Evolutionary conservation across 2,888 invertebrate genomes (phyloP).

Genomic region (Calameuta filiformis): DNA sequence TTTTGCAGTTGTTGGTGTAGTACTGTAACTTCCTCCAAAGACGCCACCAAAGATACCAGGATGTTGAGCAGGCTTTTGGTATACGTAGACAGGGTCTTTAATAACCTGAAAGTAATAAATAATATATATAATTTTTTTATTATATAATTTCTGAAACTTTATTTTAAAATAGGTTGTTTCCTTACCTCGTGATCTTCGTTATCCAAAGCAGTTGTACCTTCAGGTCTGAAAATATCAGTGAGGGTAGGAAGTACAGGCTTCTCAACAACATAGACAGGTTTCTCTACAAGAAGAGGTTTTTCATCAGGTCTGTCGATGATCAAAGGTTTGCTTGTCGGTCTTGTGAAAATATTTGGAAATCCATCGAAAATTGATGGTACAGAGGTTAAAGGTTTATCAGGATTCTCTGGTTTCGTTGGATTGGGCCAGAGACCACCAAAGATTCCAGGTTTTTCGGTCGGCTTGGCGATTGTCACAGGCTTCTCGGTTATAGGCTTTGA

Average conservation of each 20-base stretch:
- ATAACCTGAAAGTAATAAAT: conserved; percentile 19
- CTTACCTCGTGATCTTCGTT: conserved; percentile 20
- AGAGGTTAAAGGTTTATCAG: not conserved
- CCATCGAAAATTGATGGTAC: conserved; percentile 5
- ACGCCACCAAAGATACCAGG: conserved; percentile 12
- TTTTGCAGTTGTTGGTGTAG: not conserved
- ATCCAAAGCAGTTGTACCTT: not conserved
- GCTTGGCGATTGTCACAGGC: conserved; percentile 4
- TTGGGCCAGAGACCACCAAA: conserved; percentile 27
- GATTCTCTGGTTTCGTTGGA: conserved; percentile 14
- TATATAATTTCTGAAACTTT: not conserved
- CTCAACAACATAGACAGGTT: conserved; percentile 26
- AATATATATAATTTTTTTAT: not conserved
- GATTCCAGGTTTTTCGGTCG: conserved; percentile 17
- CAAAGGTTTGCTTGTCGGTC: conserved; percentile 21
- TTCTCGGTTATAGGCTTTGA: conserved; percentile 6
- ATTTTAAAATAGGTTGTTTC: not conserved
- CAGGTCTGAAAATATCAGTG: not conserved
- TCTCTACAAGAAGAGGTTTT: conserved; percentile 25
- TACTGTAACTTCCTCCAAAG: conserved; percentile 1
- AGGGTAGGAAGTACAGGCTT: conserved; percentile 11
- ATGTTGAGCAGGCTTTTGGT: conserved; percentile 17
- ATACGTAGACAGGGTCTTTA: conserved; percentile 27
- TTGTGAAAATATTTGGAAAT: conserved; percentile 13
- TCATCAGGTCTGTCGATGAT: conserved; percentile 25